Evolutionary conservation across 2,888 invertebrate genomes (phyloP), one percentile per base, ranked within the genome.

Genomic region (Branchellion lobata): DNA sequence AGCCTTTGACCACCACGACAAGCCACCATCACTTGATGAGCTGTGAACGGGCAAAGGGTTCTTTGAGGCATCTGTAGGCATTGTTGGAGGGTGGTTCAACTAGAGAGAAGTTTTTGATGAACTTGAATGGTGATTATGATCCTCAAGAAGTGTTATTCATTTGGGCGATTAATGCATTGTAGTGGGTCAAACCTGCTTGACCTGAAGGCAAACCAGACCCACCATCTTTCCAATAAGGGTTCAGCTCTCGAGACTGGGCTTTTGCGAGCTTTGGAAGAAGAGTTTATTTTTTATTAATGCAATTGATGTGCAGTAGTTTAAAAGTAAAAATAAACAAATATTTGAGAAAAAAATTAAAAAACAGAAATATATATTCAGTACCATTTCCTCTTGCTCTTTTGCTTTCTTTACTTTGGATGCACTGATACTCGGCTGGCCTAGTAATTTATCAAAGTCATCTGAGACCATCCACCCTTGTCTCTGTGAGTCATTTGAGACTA

Each of bases 161-260:
- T n/a, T n/a, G n/a, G n/a, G n/a, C n/a, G n/a, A n/a, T n/a, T n/a
- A n/a, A n/a, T n/a, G n/a, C n/a, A n/a, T n/a, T n/a, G n/a, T n/a
- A n/a, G n/a, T 40, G 40, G 5, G 14, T 24, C n/a, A n/a, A 57
- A 57, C 61, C 77, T 27, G 82, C 76, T 24, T 83, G 80, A 36
- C 84, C 83, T 51, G 84, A 84, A 0, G 96, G 96, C 80, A 96
- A 86, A 0, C 96, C 96, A 78, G 90, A 91, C 0, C 96, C 96
- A 69, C 94, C 94, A 87, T 92, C 90, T 89, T 92, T 94, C 95
- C 95, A 96, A 85, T 94, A 93, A 0, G 94, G 95, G 90, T 96
- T 96, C 78, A 96, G 88, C 88, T 96, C 96, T 84, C 92, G 89
- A 0, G 87, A 88, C 86, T 92, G 92, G 82, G 61, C 21, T 24